Conservation (phyloP, 2,113 vertebrate species). For the Dromaius novaehollandiae region DNA sequence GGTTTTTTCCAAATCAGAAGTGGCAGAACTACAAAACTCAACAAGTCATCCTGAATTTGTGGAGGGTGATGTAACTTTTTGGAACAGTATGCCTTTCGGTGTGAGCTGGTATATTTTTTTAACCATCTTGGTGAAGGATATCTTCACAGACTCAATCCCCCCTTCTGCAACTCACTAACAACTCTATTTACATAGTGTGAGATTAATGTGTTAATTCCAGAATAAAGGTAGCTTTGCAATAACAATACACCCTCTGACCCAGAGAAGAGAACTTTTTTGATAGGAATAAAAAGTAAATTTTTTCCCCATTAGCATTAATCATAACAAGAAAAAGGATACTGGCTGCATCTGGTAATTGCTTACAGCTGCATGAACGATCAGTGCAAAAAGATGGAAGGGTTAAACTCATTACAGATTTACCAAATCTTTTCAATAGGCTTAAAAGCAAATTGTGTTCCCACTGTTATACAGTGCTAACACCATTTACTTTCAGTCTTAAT, state of each 20-base stretch:
- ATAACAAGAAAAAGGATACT: not conserved
- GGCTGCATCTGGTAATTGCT: not conserved
- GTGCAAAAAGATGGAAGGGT: not conserved
- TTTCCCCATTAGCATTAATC: not conserved
- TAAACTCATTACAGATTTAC: not conserved
- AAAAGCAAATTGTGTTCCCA: not conserved
- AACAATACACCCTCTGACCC: not conserved
- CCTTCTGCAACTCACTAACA: slow-evolving; percentile 9
- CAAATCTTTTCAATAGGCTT: not conserved
- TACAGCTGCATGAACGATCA: not conserved
- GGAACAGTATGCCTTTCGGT: not conserved
- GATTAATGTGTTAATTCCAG: not conserved
- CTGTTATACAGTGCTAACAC: not conserved
- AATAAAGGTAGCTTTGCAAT: not conserved
- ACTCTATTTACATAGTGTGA: not conserved
- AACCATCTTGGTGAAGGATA: not conserved
- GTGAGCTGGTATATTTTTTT: not conserved
- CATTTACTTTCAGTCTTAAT: not conserved
- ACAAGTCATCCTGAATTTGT: not conserved
- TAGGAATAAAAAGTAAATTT: not conserved
- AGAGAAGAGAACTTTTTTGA: not conserved
- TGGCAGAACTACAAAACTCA: not conserved
- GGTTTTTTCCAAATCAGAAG: not conserved
- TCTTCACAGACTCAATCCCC: not conserved
- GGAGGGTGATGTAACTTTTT: not conserved